phyloP scores from a whole-genome alignment of 2,797 vertebrate genomes.

The Molossus molossus region DNA sequence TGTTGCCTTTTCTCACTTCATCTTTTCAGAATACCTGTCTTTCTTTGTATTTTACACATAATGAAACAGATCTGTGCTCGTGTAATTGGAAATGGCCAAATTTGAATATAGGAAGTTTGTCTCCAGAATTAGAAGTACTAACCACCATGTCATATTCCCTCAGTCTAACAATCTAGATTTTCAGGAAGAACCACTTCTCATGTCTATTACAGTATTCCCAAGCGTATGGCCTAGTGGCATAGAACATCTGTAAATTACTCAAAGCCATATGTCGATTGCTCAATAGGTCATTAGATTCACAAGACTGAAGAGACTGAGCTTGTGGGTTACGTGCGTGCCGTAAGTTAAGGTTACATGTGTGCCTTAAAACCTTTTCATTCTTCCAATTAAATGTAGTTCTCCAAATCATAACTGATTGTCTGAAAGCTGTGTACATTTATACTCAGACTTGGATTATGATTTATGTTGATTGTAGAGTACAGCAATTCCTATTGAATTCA shows the following conservation, averaged over 20 bases:
- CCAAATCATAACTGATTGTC: not conserved
- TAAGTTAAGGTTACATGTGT: not conserved
- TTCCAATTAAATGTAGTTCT: slow-evolving; percentile 28
- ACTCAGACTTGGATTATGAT: slow-evolving; percentile 41
- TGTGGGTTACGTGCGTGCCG: not conserved
- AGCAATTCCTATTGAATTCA: slow-evolving; percentile 66
- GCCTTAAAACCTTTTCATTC: slow-evolving; percentile 5
- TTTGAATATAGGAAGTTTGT: not conserved
- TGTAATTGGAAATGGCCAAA: not conserved
- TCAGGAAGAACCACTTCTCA: not conserved
- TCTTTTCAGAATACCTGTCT: not conserved
- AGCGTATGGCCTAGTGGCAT: not conserved
- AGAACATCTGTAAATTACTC: not conserved
- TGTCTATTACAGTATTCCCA: not conserved
- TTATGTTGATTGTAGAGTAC: slow-evolving; percentile 66
- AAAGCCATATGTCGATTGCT: slow-evolving; percentile 40
- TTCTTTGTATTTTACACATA: not conserved
- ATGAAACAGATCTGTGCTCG: not conserved
- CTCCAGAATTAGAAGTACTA: not conserved
- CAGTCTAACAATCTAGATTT: not conserved
- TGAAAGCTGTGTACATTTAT: not conserved
- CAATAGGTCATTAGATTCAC: not conserved
- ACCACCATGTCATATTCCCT: not conserved
- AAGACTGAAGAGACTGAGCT: not conserved
- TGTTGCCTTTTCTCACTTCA: slow-evolving; percentile 10